These are phyloP conservation scores for Macrobrachium rosenbergii DNA, from an alignment of 1,140 invertebrate genomes.

Conservation along the genomic window DNA sequence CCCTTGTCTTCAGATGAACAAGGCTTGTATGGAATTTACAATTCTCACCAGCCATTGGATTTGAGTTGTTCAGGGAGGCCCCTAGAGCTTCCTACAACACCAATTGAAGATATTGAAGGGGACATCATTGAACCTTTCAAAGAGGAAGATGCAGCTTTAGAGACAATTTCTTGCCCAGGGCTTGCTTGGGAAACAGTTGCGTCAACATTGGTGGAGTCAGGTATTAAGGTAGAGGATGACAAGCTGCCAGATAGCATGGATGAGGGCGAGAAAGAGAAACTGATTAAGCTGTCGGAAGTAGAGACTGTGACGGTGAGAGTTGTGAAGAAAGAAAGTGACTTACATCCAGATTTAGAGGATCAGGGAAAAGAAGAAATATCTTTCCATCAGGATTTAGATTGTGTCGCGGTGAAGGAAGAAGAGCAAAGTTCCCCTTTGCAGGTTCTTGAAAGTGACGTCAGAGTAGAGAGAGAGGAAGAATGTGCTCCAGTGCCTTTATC, in stretches of 20 bases:
- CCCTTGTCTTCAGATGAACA: background rate
- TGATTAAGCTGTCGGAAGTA: too few species aligned
- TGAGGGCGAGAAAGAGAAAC: too few species aligned
- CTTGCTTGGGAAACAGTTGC: background rate
- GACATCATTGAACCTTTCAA: conserved; percentile 43
- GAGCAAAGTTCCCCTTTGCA: too few species aligned
- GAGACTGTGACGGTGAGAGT: too few species aligned
- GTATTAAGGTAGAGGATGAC: background rate
- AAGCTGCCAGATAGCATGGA: background rate
- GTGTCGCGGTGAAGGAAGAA: too few species aligned
- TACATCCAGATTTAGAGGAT: too few species aligned
- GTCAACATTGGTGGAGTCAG: too few species aligned
- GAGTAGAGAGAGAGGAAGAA: too few species aligned
- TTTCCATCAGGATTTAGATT: too few species aligned
- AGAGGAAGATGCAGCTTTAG: conserved; percentile 1
- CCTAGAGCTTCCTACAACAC: conserved; percentile 1
- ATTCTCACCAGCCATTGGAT: conserved; percentile 15
- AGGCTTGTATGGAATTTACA: background rate
- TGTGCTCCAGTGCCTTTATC: background rate
- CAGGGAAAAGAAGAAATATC: too few species aligned
- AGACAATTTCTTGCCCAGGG: background rate
- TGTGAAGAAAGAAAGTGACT: too few species aligned
- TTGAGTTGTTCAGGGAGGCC: conserved; percentile 4
- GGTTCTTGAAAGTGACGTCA: too few species aligned
- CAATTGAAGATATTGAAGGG: conserved; percentile 45